Conservation (phyloP, 2,797 vertebrate species). For the Alcedo quadribrachys region DNA sequence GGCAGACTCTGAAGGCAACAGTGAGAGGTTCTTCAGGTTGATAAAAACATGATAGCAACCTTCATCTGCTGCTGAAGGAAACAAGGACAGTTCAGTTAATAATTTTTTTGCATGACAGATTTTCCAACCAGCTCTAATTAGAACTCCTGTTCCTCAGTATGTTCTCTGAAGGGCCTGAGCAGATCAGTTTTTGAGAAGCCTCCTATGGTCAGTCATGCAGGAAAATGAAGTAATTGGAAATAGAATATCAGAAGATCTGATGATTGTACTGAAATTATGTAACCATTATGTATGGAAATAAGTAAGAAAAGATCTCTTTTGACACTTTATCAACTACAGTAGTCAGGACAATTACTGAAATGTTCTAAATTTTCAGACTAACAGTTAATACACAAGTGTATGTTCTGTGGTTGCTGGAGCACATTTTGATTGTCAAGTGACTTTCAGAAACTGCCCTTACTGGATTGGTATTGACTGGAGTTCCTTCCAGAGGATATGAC, state of each 20-base stretch:
- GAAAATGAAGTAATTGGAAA: neutral
- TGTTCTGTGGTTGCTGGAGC: neutral
- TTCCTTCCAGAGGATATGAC: neutral
- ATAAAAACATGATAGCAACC: neutral
- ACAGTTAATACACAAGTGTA: neutral
- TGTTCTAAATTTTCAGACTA: neutral
- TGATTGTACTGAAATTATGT: neutral
- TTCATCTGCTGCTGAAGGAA: neutral
- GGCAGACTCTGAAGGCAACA: neutral
- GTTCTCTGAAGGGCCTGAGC: neutral
- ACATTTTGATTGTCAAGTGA: neutral
- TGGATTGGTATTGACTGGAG: neutral
- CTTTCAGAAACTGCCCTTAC: neutral
- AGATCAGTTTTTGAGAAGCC: neutral
- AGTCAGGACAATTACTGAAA: neutral
- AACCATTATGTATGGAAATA: neutral
- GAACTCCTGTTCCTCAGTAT: neutral
- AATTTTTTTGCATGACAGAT: neutral
- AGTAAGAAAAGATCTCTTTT: neutral
- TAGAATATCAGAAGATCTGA: neutral
- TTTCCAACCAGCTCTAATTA: neutral
- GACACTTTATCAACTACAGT: neutral
- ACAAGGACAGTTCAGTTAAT: neutral
- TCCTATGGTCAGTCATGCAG: neutral
- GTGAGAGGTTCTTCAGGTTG: neutral